Evolutionary conservation across 2,797 vertebrate species (phyloP), one percentile per base, ranked within the genome.

Genomic region (Hoplostethus mediterraneus): DNA sequence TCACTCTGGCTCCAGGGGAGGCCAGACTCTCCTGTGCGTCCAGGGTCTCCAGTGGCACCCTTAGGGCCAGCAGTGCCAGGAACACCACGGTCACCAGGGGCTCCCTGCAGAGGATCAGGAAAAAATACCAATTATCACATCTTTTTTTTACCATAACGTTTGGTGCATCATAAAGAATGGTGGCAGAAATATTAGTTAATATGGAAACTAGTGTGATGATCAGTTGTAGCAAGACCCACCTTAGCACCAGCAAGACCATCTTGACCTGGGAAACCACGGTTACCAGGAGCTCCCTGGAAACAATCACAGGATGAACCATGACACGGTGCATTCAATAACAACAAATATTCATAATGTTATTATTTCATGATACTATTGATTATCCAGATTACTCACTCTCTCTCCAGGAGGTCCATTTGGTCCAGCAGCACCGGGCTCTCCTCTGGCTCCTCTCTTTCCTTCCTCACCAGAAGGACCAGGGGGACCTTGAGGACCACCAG

Each of bases 181-280:
- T 14, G 1, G 6, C 6, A 21, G 17, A 33, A 44, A 59, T 45
- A 45, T 5, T 14, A 5, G 13, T 45, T 16, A 45, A 45, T 25
- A 40, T 33, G 10, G 21, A 16, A 28, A 25, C 28, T 54, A 42
- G 10, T 57, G 48, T 57, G 12, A 54, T 33, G 4, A 14, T 12
- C 4, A 40, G 28, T 58, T 70, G 33, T 17, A 2, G 40, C 47
- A 59, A 66, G 0, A 91, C 95, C 86, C 80, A 99, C 98, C 96
- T 99, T 99, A 81, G 96, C 96, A 74, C 98, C 98, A 38, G 97
- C 96, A 87, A 99, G 94, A 87, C 98, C 98, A 69, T 99, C 98
- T 77, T 99, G 97, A 88, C 98, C 98, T 3, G 98, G 98, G 94
- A 99, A 99, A 87, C 98, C 98, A 2, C 98, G 97, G 83, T 99